Conservation (phyloP, 1,140 invertebrate genomes). For the Lasioglossum albipes region DNA sequence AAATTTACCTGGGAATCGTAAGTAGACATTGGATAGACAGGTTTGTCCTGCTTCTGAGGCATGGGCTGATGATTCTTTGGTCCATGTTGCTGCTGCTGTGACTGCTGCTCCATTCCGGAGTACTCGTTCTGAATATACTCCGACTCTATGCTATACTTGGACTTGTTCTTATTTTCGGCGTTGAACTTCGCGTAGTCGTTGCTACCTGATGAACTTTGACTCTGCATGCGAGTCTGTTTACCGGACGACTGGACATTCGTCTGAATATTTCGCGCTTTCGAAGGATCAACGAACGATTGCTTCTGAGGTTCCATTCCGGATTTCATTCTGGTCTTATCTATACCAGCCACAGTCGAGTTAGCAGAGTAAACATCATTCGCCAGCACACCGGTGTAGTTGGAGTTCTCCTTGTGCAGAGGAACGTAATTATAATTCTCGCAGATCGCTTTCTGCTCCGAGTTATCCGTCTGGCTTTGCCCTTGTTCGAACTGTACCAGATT, state of each 20-base stretch:
- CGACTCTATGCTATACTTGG: conserved; percentile 74
- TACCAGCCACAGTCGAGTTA: conserved; percentile 43
- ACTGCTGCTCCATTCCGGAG: conserved; percentile 62
- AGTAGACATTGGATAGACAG: conserved; percentile 64
- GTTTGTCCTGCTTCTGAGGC: conserved; percentile 72
- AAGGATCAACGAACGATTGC: conserved; percentile 64
- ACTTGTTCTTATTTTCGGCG: conserved; percentile 69
- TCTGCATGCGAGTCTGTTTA: conserved; percentile 54
- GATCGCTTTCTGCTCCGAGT: conserved; percentile 69
- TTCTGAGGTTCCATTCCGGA: conserved; percentile 63
- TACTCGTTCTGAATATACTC: conserved; percentile 75
- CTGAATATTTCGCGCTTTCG: conserved; percentile 67
- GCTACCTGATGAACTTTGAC: conserved; percentile 37
- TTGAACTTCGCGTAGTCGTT: conserved; percentile 69
- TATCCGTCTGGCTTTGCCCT: conserved; percentile 58
- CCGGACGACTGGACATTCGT: conserved; percentile 54
- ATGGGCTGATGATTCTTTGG: conserved; percentile 61
- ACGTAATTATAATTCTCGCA: conserved; percentile 76
- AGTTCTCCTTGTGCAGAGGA: conserved; percentile 72
- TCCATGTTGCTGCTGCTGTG: conserved; percentile 65
- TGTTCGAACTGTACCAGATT: conserved; percentile 72
- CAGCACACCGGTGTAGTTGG: conserved; percentile 57
- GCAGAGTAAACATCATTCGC: conserved; percentile 44
- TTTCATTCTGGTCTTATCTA: conserved; percentile 71
- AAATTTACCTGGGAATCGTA: conserved; percentile 74